phyloP scores from a whole-genome alignment of 2,113 vertebrate genomes.

The Alouatta palliata region DNA sequence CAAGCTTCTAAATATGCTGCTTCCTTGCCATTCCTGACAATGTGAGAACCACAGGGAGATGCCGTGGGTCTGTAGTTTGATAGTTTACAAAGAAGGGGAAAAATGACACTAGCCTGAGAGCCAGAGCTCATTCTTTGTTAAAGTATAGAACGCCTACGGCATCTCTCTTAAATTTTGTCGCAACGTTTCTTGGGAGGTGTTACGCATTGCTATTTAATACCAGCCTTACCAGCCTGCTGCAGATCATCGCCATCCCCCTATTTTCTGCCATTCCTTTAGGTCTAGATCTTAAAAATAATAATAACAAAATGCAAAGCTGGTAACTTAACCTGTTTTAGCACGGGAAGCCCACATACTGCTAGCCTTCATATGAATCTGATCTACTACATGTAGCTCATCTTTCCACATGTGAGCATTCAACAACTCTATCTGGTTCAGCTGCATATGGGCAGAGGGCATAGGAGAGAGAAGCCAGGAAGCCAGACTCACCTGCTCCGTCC shows the following conservation, averaged over 20 bases:
- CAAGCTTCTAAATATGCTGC: not conserved
- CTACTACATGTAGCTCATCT: not conserved
- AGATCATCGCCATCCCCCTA: not conserved
- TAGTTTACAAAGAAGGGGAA: not conserved
- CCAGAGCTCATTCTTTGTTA: not conserved
- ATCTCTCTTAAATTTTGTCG: not conserved
- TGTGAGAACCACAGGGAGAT: not conserved
- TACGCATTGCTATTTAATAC: not conserved
- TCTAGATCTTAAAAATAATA: not conserved
- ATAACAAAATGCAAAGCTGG: not conserved
- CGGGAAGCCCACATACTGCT: not conserved
- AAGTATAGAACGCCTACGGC: not conserved
- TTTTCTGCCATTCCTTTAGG: not conserved
- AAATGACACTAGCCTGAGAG: not conserved
- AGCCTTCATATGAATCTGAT: not conserved
- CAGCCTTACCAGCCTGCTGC: not conserved
- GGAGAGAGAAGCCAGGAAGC: constrained; percentile 44
- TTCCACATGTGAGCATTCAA: not conserved
- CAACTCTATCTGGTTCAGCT: constrained; percentile 8
- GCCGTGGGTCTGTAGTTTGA: not conserved
- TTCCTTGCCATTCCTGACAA: not conserved
- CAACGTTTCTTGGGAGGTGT: not conserved
- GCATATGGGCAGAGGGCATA: not conserved
- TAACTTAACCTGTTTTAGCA: not conserved
- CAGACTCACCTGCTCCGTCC: constrained; percentile 89